phyloP scores from a whole-genome alignment of 1,140 invertebrate species.

The Drosophila ironensis region DNA sequence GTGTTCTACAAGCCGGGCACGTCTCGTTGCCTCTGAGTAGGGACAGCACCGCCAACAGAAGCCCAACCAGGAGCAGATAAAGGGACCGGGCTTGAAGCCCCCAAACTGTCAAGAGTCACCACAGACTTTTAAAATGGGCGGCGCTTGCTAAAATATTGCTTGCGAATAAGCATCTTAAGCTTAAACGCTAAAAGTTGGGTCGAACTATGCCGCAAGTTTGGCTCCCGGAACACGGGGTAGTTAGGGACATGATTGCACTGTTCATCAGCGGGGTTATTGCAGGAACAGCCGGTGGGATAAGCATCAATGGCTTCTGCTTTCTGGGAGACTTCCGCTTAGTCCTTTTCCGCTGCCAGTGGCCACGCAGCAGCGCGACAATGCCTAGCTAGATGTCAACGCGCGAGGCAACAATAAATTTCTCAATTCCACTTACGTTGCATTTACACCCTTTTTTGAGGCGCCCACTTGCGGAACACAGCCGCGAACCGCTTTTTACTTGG shows the following conservation, averaged over 20 bases:
- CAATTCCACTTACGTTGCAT: slow-evolving; percentile 27
- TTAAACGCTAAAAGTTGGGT: slow-evolving; percentile 15
- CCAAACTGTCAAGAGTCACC: slow-evolving; percentile 4
- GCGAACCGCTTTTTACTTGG: slow-evolving; percentile 21
- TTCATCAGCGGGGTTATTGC: slow-evolving; percentile 5
- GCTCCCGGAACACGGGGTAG: slow-evolving; percentile 21
- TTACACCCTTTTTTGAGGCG: background rate
- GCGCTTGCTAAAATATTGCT: slow-evolving; percentile 19
- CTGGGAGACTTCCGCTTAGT: background rate
- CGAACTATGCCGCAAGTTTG: slow-evolving; percentile 5
- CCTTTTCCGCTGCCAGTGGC: too few relatives aligned
- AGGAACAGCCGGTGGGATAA: background rate
- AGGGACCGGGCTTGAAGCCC: too few relatives aligned
- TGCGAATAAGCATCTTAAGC: slow-evolving; percentile 25
- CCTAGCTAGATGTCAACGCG: slow-evolving; percentile 11
- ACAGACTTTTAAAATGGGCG: slow-evolving; percentile 21
- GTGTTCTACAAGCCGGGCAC: slow-evolving; percentile 31
- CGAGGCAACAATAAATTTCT: slow-evolving; percentile 28
- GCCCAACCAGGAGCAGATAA: background rate
- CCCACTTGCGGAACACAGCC: background rate
- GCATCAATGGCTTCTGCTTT: background rate
- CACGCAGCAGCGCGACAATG: slow-evolving; percentile 16
- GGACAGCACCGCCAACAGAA: too few relatives aligned
- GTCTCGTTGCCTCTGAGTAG: background rate
- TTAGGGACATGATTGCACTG: slow-evolving; percentile 15